Conservation (phyloP, 1,140 invertebrate genomes). For the Philotrypesis tridentata region DNA sequence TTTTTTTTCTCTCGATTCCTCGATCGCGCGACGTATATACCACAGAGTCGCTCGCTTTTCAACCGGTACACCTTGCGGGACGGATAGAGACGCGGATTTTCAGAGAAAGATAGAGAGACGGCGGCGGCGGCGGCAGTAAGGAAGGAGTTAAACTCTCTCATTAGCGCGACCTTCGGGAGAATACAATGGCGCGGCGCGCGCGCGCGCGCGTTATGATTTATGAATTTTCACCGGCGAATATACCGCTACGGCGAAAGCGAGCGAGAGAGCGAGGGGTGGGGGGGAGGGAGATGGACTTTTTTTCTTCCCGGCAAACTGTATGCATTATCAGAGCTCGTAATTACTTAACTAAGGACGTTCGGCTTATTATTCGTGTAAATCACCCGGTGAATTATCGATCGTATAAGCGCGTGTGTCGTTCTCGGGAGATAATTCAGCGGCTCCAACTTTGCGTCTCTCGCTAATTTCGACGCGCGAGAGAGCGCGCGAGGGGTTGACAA, state of each 20-base stretch:
- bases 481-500: background rate
- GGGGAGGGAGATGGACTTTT: constrained; percentile 5
- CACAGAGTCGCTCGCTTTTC: background rate
- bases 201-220: background rate
- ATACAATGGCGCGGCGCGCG: background rate
- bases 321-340: background rate
- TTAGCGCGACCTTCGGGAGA: too few species aligned
- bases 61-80: too few species aligned
- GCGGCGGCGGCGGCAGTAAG: background rate
- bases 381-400: constrained; percentile 19
- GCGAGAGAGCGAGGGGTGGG: background rate
- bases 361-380: constrained; percentile 4
- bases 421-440: constrained; percentile 3
- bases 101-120: too few species aligned
- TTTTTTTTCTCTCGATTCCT: constrained; percentile 14
- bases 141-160: background rate
- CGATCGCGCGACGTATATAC: background rate
- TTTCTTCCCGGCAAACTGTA: background rate
- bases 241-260: background rate
- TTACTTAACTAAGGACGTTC: constrained; percentile 24
- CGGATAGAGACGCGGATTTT: too few species aligned
- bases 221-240: background rate
- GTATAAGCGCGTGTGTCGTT: background rate
- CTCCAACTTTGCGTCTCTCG: too few species aligned
- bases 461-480: too few species aligned